phyloP scores from a whole-genome alignment of 1,140 invertebrate genomes.

The Bactericera cockerelli region DNA sequence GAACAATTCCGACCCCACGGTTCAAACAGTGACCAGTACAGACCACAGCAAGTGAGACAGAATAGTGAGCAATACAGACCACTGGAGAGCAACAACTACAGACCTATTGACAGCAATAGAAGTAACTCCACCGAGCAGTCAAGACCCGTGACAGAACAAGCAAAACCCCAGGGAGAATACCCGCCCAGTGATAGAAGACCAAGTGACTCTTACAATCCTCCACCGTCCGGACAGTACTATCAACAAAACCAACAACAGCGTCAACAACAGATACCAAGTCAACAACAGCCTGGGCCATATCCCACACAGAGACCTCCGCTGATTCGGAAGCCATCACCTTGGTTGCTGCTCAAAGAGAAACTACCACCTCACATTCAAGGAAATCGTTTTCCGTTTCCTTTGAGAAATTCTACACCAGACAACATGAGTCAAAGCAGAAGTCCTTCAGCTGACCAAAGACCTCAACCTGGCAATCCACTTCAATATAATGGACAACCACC shows the following conservation, averaged over 20 bases:
- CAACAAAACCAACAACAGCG: not conserved
- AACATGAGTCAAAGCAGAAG: not conserved
- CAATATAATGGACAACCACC: not conserved
- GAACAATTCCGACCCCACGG: not conserved
- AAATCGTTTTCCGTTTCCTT: not conserved
- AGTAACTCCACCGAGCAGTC: not conserved
- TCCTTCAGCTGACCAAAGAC: conserved; percentile 1
- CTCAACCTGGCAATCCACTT: not conserved
- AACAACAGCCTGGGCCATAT: not conserved
- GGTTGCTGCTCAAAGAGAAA: not conserved
- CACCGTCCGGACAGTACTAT: not conserved
- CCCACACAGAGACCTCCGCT: not conserved
- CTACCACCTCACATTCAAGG: not conserved
- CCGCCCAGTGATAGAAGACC: not conserved
- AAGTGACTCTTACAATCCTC: not conserved
- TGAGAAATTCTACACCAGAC: not conserved
- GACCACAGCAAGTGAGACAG: not conserved
- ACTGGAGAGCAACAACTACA: not conserved
- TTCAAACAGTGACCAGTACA: not conserved
- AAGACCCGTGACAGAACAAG: not conserved
- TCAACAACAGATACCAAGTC: not conserved
- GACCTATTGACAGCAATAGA: not conserved
- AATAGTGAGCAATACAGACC: conserved; percentile 1
- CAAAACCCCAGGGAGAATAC: not conserved
- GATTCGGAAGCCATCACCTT: not conserved